These are phyloP conservation scores for Addax nasomaculatus DNA, from an alignment of 2,113 vertebrate species.

Conservation along the genomic window DNA sequence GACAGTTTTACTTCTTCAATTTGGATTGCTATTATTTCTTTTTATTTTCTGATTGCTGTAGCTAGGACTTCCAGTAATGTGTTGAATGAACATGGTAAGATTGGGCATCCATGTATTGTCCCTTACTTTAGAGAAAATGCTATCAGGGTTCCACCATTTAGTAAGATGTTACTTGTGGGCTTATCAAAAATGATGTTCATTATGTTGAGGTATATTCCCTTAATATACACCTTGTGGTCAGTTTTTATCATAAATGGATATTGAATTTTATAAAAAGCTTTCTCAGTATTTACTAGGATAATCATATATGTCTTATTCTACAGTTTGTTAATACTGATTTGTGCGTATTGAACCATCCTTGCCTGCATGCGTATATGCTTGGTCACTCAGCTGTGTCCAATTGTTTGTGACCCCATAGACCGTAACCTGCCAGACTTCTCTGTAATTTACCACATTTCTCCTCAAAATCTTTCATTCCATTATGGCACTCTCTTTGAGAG, in stretches of 20 bases:
- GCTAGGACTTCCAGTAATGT: background rate
- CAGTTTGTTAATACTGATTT: background rate
- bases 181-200: background rate
- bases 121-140: background rate
- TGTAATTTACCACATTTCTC: background rate
- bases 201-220: background rate
- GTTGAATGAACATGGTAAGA: background rate
- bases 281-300: background rate
- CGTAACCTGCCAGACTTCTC: fast-evolving
- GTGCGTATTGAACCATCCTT: background rate
- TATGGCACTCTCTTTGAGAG: too few relatives aligned
- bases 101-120: background rate
- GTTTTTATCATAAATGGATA: background rate
- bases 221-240: too few relatives aligned
- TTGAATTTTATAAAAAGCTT: background rate
- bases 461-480: too few relatives aligned
- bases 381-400: background rate
- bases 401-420: background rate
- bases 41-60: background rate
- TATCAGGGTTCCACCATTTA: background rate
- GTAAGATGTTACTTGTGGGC: background rate
- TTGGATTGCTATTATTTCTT: background rate
- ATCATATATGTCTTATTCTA: background rate
- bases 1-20: background rate
- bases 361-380: background rate